phyloP scores from a whole-genome alignment of 2,113 vertebrate species.

The Anhinga anhinga region DNA sequence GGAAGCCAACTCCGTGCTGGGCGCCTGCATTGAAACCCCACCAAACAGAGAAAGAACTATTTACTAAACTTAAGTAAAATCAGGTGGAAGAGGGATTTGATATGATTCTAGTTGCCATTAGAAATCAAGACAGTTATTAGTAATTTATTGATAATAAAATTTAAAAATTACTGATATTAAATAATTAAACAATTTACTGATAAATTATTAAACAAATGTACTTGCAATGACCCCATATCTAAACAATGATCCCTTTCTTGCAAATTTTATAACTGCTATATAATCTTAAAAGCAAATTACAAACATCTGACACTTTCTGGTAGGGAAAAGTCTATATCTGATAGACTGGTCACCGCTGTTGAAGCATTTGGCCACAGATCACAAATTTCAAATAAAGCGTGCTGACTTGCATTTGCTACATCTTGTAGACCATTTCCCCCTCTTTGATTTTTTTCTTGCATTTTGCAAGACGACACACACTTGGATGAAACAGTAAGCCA shows the following conservation, averaged over 20 bases:
- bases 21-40: neutral
- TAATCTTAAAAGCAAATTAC: neutral
- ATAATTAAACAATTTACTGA: neutral
- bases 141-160: neutral
- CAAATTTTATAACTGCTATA: neutral
- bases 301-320: neutral
- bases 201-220: neutral
- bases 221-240: neutral
- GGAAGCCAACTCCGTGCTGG: neutral
- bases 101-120: neutral
- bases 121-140: neutral
- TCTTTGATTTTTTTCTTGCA: neutral
- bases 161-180: neutral
- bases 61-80: neutral
- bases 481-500: neutral
- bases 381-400: neutral
- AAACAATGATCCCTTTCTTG: neutral
- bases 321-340: neutral
- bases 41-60: neutral
- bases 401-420: neutral
- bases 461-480: neutral
- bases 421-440: neutral
- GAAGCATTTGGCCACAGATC: neutral
- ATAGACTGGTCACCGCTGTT: neutral
- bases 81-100: neutral